A percentile compares a stretch with the other conserved stretches of the same genome.
Conservation (phyloP, 2,113 vertebrate species). For the Pedetes capensis region DNA sequence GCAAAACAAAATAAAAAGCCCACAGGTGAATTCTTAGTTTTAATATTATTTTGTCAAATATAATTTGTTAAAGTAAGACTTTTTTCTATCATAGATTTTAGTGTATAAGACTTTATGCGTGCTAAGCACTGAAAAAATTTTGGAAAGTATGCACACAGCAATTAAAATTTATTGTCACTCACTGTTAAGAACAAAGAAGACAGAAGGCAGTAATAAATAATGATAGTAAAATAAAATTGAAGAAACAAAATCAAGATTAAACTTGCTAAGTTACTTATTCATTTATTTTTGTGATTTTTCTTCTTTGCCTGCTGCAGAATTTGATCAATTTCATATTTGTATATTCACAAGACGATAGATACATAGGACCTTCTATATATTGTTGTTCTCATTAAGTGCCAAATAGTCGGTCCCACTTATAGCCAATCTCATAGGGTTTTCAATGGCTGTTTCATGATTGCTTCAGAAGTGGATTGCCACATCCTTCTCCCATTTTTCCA, state of each 20-base stretch:
- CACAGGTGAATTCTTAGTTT: neutral
- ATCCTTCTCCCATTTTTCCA: too few relatives aligned
- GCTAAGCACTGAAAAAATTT: neutral
- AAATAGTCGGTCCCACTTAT: too few relatives aligned
- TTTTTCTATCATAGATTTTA: neutral
- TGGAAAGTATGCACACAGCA: neutral
- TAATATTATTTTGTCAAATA: neutral
- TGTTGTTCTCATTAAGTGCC: too few relatives aligned
- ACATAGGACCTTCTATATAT: neutral
- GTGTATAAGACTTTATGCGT: neutral
- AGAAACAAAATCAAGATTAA: neutral
- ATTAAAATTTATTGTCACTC: neutral
- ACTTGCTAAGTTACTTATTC: neutral
- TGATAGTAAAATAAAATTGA: slow-evolving; percentile 16
- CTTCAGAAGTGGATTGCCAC: too few relatives aligned
- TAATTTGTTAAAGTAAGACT: neutral
- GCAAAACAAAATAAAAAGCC: neutral
- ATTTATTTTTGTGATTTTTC: neutral
- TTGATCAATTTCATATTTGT: neutral
- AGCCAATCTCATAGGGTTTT: too few relatives aligned
- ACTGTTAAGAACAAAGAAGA: neutral
- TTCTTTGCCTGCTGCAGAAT: neutral
- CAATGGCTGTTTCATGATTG: too few relatives aligned
- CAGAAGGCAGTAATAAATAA: neutral
- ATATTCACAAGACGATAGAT: neutral